These are phyloP conservation scores for Carassius carassius DNA, from an alignment of 2,113 vertebrate species.

Conservation along the genomic window DNA sequence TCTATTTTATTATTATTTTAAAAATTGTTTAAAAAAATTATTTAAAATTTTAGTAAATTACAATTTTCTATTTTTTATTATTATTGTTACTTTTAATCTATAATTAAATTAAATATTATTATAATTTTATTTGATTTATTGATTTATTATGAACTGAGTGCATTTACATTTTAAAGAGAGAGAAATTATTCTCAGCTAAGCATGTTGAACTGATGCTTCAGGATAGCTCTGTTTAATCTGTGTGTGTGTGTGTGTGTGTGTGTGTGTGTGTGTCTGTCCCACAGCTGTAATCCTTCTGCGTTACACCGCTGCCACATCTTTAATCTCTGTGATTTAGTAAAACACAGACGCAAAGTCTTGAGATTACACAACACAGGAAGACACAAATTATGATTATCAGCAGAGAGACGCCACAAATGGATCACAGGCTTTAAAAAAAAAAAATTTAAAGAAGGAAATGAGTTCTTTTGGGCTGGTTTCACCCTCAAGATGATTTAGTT, in stretches of 20 bases:
- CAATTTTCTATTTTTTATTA: too few species aligned
- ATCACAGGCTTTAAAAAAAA: not conserved
- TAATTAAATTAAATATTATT: too few species aligned
- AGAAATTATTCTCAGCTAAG: not conserved
- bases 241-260: too few species aligned
- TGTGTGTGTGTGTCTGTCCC: not conserved
- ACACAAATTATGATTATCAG: not conserved
- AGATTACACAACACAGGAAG: slow-evolving; percentile 8
- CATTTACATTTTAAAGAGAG: not conserved
- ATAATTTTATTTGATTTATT: too few species aligned
- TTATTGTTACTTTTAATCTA: too few species aligned
- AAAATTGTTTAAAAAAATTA: too few species aligned
- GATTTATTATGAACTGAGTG: too few species aligned
- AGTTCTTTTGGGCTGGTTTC: not conserved
- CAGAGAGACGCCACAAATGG: not conserved
- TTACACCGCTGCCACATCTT: not conserved
- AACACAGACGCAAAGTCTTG: not conserved
- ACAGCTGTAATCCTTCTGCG: slow-evolving; percentile 7
- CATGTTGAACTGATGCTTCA: not conserved
- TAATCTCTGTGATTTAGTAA: slow-evolving; percentile 31
- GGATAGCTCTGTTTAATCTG: not conserved
- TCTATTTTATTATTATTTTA: too few species aligned
- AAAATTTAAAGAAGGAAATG: not conserved
- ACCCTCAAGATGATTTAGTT: not conserved
- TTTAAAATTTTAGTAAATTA: too few species aligned